phyloP scores from a whole-genome alignment of 2,113 vertebrate genomes.

The Orycteropus afer region DNA sequence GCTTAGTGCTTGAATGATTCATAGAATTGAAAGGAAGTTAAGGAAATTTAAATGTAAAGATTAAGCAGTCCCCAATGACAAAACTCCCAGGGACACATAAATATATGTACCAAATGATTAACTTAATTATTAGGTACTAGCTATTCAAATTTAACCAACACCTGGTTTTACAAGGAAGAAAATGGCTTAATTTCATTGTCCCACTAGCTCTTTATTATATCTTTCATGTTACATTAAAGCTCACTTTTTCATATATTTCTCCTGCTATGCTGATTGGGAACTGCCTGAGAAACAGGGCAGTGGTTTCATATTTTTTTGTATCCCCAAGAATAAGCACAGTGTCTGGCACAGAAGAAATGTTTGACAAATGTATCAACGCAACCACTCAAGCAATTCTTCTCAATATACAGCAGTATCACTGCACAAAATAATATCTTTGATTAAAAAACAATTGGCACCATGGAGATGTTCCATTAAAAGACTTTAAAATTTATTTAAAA shows the following conservation, averaged over 20 bases:
- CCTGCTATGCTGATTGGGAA: not conserved
- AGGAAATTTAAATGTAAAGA: conserved; percentile 29
- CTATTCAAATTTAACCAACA: conserved; percentile 7
- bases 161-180: not conserved
- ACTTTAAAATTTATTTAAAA: no score
- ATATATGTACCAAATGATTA: not conserved
- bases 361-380: not conserved
- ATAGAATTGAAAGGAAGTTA: not conserved
- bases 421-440: not conserved
- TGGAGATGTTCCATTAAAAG: not conserved
- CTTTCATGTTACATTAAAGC: not conserved
- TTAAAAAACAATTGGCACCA: not conserved
- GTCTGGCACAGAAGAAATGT: not conserved
- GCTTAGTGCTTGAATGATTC: not conserved
- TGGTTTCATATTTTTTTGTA: not conserved
- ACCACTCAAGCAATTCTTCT: not conserved
- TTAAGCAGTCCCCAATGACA: not conserved
- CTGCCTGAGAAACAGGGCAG: not conserved
- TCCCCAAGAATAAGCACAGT: not conserved
- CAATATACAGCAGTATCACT: not conserved
- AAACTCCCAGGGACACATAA: not conserved
- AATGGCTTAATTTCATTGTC: not conserved
- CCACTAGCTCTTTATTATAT: not conserved
- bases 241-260: not conserved
- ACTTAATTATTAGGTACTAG: conserved; percentile 18